Evolutionary conservation across 2,113 vertebrate species (phyloP).

Genomic region (Rhabdornis inornatus): DNA sequence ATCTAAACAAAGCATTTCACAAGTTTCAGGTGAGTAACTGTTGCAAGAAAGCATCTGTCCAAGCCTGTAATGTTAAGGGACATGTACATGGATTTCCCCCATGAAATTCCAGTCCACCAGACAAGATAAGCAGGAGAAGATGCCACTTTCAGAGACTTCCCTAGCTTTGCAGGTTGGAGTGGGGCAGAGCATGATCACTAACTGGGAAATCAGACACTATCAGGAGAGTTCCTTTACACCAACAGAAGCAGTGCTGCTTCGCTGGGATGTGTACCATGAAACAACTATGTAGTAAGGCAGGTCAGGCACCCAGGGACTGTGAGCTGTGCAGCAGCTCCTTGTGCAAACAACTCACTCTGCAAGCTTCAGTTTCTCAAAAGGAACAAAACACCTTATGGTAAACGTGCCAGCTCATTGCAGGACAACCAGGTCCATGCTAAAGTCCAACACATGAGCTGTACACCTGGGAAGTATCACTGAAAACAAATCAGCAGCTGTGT

Average conservation of each 20-base stretch:
- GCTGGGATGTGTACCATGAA: not conserved
- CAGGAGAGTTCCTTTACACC: not conserved
- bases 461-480: not conserved
- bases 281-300: not conserved
- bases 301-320: not conserved
- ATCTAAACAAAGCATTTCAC: not conserved
- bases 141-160: not conserved
- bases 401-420: conserved; percentile 4
- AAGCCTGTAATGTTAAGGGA: not conserved
- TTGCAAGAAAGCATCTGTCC: not conserved
- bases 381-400: not conserved
- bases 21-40: not conserved
- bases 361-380: not conserved
- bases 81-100: not conserved
- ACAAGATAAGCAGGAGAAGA: not conserved
- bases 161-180: not conserved
- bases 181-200: not conserved
- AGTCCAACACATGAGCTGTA: conserved; percentile 19
- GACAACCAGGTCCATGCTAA: not conserved
- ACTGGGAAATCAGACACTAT: not conserved
- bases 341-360: not conserved
- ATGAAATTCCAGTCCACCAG: not conserved
- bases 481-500: not conserved
- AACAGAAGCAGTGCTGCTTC: not conserved
- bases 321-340: not conserved